Base-by-base conservation (phyloP, 2,888 invertebrate genomes). In the Lysandra coridon region DNA sequence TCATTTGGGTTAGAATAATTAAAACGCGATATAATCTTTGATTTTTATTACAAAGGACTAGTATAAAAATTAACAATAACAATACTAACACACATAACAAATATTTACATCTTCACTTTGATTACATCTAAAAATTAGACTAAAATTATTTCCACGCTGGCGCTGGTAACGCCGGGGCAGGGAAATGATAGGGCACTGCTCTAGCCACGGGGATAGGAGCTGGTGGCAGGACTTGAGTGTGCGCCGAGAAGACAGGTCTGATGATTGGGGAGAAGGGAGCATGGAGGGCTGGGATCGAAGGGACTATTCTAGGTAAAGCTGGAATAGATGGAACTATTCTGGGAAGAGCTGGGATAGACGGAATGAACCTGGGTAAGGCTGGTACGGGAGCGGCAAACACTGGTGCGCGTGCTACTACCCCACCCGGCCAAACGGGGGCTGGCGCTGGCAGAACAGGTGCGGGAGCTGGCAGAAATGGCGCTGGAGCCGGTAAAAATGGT, bases 141-240 rank as follows among this genome's bases (percentile, higher is more conserved):
- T 89, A 87, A 83, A 85, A 82, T 91, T 84, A 93, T 88, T 94
- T 92, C 93, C 93, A 94, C 81, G 92, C 92, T 7, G 88, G 89
- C 1, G 85, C 78, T 5, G 82, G 80, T 33, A 84, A 82, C 30
- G 73, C 80, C 10, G 80, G 80, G n/a, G 81, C 81, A 79, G 53
- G 33, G 33, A 53, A 17, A 33, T 49, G 44, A 5, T 75, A 79
- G 44, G 79, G 49, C 1, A n/a, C 5, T 33, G 75, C 33, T 64
- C 79, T 79, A 30, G 79, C 75, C 4, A 79, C 79, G 7, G 79
- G 74, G 7, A 79, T 64, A 33, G 79, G 79, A n/a, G 84, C 87
- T 74, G 89, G 88, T 0, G 85, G 84, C 44, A 89, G 86, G 0
- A 85, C 81, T n/a, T 88, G 88, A 2, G 86, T 84, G 23, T 86